Conservation (phyloP, 2,888 invertebrate genomes). For the Tetramorium bicarinatum region DNA sequence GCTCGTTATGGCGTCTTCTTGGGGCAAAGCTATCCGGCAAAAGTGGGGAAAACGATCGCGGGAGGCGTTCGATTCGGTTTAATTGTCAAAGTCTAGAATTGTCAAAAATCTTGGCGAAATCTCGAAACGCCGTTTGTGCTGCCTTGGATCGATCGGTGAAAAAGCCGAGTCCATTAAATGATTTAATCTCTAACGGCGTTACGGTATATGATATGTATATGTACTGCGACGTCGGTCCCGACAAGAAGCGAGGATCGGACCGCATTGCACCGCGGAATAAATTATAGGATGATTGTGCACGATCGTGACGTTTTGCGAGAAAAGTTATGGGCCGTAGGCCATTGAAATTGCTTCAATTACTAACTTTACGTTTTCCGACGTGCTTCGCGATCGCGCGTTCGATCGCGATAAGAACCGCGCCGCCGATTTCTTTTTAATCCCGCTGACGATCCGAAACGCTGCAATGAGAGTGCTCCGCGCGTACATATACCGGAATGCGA, state of each 20-base stretch:
- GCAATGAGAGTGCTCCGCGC: slow-evolving; percentile 31
- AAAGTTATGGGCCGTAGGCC: slow-evolving; percentile 40
- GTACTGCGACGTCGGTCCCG: slow-evolving; percentile 6
- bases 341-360: slow-evolving; percentile 44
- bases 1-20: slow-evolving; percentile 76
- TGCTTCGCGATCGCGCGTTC: slow-evolving; percentile 32
- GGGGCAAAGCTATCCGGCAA: slow-evolving; percentile 51
- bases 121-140: not conserved
- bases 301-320: slow-evolving; percentile 48
- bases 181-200: slow-evolving; percentile 18
- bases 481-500: slow-evolving; percentile 5
- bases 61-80: slow-evolving; percentile 59
- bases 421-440: slow-evolving; percentile 41
- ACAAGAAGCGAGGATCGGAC: slow-evolving; percentile 28
- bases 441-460: slow-evolving; percentile 4
- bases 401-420: slow-evolving; percentile 23
- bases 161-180: slow-evolving; percentile 23
- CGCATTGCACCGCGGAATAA: slow-evolving; percentile 36
- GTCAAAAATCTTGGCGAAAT: slow-evolving; percentile 25
- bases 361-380: slow-evolving; percentile 43
- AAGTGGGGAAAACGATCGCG: slow-evolving; percentile 37
- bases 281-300: slow-evolving; percentile 52
- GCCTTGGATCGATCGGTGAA: not conserved
- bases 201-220: not conserved
- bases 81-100: slow-evolving; percentile 44